Evolutionary conservation across 2,113 vertebrate species (phyloP), one percentile per base, ranked within the genome.

Genomic region (Astatotilapia flaviijosephi): DNA sequence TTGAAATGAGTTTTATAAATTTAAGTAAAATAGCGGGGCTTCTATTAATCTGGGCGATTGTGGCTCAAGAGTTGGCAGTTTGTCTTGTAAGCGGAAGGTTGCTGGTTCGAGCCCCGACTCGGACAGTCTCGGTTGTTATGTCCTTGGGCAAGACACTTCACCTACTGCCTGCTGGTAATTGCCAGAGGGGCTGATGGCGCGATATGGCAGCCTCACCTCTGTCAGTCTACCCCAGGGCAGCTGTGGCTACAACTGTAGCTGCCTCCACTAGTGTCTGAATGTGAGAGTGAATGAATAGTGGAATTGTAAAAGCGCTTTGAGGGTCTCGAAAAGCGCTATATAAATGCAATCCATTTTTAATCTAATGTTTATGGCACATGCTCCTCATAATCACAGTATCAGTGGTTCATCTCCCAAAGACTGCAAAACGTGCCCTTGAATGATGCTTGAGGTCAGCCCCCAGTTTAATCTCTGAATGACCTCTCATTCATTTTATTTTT

Each of bases 71-170:
- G n/a, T 54, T 54, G 53, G 4, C 53, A 4, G 53, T 23, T 54
- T 0, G 10, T 23, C 53, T 54, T 12, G 10, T 23, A 23, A 7
- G 6, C 1, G 0, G 10, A 4, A 54, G 53, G n/a, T 54, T 23
- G 53, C 6, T 1, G 1, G 51, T 21, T 21, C 0, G 10, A 54
- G 10, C n/a, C 6, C n/a, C 2, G 0, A 0, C 2, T 54, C 0
- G 1, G 53, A 54, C 53, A 55, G 1, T 23, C 4, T 49, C 15
- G 1, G 47, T 49, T 3, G 7, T 49, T 17, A 1, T 19, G 47
- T 49, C 11, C 21, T 55, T 55, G 53, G 21, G 21, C 21, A 7
- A 1, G 2, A 7, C 53, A 55, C 11, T 55, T 23, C 53, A 12
- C 53, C 53, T 21, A 11, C 9, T 3, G 0, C 51, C n/a, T 23